Conservation (phyloP, 1,140 invertebrate genomes). For the Orius insidiosus region DNA sequence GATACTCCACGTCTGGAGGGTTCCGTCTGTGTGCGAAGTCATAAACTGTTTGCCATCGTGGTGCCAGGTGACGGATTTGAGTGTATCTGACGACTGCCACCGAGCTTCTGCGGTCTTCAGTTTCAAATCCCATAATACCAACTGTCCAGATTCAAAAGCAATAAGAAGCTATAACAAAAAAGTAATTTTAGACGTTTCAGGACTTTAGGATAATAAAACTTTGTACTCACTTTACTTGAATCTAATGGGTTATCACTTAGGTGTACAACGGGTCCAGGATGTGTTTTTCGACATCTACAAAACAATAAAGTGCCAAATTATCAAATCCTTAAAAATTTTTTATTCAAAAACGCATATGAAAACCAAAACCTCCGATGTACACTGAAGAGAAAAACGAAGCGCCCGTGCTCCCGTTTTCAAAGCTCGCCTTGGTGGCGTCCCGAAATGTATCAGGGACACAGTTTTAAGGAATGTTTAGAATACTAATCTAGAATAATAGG, state of each 20-base stretch:
- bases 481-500: no score
- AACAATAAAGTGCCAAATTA: no score
- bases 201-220: constrained; percentile 2
- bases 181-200: neutral
- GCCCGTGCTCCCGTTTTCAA: no score
- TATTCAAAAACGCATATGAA: no score
- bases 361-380: no score
- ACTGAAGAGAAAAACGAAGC: no score
- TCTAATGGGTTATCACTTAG: constrained; percentile 91
- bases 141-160: constrained; percentile 84
- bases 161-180: constrained; percentile 66
- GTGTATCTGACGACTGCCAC: constrained; percentile 56
- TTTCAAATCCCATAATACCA: constrained; percentile 91
- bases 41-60: constrained; percentile 97
- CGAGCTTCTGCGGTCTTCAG: constrained; percentile 63
- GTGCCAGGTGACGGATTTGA: constrained; percentile 86
- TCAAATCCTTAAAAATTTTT: no score
- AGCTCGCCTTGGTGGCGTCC: no score
- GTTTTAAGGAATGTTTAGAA: no score
- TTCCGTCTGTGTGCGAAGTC: constrained; percentile 89
- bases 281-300: constrained; percentile 83
- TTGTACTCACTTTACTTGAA: constrained; percentile 63
- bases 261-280: constrained; percentile 86
- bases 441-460: no score
- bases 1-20: constrained; percentile 78